Conservation (phyloP, 1,140 invertebrate genomes). For the Drosophila leontia region DNA sequence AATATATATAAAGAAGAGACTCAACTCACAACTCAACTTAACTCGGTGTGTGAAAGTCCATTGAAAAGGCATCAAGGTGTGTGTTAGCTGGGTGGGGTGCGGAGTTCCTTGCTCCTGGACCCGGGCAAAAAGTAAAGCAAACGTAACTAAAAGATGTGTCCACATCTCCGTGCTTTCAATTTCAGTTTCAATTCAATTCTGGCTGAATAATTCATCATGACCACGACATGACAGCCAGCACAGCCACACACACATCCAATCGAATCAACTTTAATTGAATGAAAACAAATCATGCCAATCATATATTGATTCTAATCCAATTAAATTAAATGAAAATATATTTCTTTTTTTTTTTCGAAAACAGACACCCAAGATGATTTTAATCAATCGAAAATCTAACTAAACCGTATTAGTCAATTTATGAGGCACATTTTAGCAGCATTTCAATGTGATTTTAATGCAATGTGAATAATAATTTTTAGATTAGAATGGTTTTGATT, state of each 20-base stretch:
- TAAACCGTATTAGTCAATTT: background rate
- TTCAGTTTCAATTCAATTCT: conserved; percentile 29
- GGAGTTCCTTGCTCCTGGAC: background rate
- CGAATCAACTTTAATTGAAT: conserved; percentile 46
- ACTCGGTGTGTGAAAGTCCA: conserved; percentile 8
- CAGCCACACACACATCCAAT: conserved; percentile 1
- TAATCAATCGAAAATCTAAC: background rate
- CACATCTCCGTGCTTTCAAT: conserved; percentile 22
- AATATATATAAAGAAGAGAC: conserved; percentile 15
- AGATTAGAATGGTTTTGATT: background rate
- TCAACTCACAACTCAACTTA: conserved; percentile 3
- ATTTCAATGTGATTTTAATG: background rate
- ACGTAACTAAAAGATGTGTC: conserved; percentile 36
- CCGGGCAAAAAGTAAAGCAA: conserved; percentile 4
- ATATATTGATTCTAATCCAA: conserved; percentile 39
- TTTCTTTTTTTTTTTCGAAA: background rate
- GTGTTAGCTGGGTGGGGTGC: background rate
- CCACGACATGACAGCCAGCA: conserved; percentile 16
- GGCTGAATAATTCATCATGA: conserved; percentile 41
- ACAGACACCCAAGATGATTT: conserved; percentile 14
- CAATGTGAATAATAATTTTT: background rate
- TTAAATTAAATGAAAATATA: conserved; percentile 29
- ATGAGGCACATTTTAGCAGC: background rate
- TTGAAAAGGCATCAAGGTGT: conserved; percentile 41
- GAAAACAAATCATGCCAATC: conserved; percentile 46